A percentile compares a stretch with the other conserved stretches of the same genome.
Conservation (phyloP, 2,113 vertebrate genomes). For the Drymodes brunneopygia region DNA sequence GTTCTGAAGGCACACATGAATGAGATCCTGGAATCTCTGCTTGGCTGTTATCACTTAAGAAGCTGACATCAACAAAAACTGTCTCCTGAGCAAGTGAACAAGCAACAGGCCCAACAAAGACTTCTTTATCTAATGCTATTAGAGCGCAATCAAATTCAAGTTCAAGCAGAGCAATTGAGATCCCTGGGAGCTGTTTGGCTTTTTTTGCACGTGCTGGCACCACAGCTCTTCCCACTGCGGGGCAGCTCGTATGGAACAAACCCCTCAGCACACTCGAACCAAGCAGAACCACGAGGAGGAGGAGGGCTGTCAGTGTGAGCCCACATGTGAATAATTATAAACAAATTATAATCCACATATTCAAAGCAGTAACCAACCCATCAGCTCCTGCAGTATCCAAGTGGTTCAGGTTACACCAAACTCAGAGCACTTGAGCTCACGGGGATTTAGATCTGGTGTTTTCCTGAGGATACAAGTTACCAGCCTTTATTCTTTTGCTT, state of each 20-base stretch:
- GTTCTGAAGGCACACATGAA: not conserved
- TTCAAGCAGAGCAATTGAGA: not conserved
- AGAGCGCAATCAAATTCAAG: not conserved
- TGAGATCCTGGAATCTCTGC: not conserved
- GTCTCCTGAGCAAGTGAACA: not conserved
- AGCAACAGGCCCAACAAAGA: slow-evolving; percentile 15
- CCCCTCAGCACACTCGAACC: not conserved
- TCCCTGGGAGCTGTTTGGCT: not conserved
- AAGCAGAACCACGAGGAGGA: not conserved
- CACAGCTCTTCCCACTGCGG: not conserved
- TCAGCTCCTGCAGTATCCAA: not conserved
- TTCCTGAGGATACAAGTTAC: not conserved
- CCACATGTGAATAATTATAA: not conserved
- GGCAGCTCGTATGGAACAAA: not conserved
- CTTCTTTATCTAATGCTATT: slow-evolving; percentile 12
- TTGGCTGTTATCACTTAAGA: not conserved
- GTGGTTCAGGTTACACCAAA: not conserved
- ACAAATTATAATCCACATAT: not conserved
- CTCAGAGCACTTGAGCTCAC: not conserved
- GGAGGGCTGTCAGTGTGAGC: not conserved
- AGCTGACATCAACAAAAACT: not conserved
- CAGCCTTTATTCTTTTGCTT: not conserved
- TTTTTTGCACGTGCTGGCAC: not conserved
- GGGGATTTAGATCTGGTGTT: not conserved
- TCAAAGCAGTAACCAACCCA: not conserved